Base-by-base conservation (phyloP, 2,888 invertebrate species). In the Galerucella pusilla region DNA sequence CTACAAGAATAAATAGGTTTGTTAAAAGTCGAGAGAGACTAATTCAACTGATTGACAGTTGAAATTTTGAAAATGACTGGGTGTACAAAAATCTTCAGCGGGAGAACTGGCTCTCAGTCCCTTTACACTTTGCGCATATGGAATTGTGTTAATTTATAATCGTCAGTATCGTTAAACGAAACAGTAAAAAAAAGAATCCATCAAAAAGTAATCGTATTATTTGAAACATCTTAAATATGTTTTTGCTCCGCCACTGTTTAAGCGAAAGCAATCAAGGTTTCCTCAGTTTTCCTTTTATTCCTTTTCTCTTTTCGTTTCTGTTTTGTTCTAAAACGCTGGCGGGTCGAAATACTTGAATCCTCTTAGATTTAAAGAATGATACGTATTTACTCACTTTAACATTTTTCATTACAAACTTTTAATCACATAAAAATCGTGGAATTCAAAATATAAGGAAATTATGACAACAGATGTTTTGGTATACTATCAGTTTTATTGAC, bases 331-430 rank as follows among this genome's bases (percentile, higher is more conserved):
- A 28, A 57, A 16, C 68, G 59, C 64, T n/a, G 49, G 63, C 59
- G 59, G 28, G 59, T 63, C 61, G 46, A 70, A 59, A 59, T 12
- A 25, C 68, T 54, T 28, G 68, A 69, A 69, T 46, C 49, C 69
- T 69, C 69, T 69, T 69, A 69, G 70, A 61, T 70, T 63, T 70
- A 70, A 61, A 63, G 61, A 52, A 70, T 70, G 61, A 70, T 70
- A 70, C 61, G 70, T 70, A 70, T 70, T 70, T 70, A 70, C 61
- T 70, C 52, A 70, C 70, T 70, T 49, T 16, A 57, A n/a, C 35
- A 59, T 68, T 70, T 70, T 70, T 70, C 70, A 46, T 70, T 70
- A 70, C 46, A 45, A 45, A 46, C 42, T 45, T 64, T 64, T 11
- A 64, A n/a, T 42, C 42, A 45, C 16, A n/a, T 11, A 45, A n/a